Conservation (phyloP, 37 sponge, comb jelly and placozoan species). For the Aphrocallistes beatrix region DNA sequence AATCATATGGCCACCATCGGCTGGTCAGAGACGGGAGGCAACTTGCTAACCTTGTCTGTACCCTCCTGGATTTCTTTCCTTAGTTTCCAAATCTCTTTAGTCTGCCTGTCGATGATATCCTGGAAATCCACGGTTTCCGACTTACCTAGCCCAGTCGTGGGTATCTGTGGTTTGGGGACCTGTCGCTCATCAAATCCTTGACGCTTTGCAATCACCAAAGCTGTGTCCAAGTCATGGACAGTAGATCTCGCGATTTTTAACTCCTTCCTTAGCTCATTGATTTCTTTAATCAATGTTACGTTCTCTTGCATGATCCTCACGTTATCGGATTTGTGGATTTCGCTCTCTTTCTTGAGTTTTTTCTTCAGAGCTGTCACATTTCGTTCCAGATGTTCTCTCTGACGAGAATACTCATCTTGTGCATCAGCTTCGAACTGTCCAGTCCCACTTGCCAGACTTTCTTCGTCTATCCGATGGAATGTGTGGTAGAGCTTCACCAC, state of each 20-base stretch:
- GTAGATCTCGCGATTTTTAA: conserved; percentile 65
- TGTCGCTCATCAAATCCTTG: conserved; percentile 59
- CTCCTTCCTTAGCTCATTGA: conserved; percentile 84
- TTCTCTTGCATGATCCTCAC: conserved; percentile 97
- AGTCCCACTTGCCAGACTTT: not conserved
- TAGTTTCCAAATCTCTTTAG: conserved; percentile 65
- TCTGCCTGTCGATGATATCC: conserved; percentile 83
- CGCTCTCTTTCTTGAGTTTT: conserved; percentile 82
- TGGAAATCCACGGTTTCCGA: conserved; percentile 46
- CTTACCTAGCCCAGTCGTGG: conserved; percentile 33
- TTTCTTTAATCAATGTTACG: conserved; percentile 83
- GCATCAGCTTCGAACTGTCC: conserved; percentile 57
- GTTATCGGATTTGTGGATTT: conserved; percentile 80
- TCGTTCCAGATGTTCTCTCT: conserved; percentile 86
- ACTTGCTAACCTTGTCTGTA: conserved; percentile 13
- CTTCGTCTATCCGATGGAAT: conserved; percentile 46
- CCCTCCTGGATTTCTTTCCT: conserved; percentile 49
- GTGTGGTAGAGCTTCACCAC: conserved; percentile 31
- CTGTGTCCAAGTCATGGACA: conserved; percentile 68
- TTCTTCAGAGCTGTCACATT: conserved; percentile 86
- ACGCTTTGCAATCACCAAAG: conserved; percentile 59
- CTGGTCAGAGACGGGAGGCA: conserved; percentile 45
- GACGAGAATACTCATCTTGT: conserved; percentile 76
- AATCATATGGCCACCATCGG: conserved; percentile 19
- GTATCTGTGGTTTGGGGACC: conserved; percentile 20